phyloP scores from a whole-genome alignment of 2,797 vertebrate genomes.

The Sciurus vulgaris region DNA sequence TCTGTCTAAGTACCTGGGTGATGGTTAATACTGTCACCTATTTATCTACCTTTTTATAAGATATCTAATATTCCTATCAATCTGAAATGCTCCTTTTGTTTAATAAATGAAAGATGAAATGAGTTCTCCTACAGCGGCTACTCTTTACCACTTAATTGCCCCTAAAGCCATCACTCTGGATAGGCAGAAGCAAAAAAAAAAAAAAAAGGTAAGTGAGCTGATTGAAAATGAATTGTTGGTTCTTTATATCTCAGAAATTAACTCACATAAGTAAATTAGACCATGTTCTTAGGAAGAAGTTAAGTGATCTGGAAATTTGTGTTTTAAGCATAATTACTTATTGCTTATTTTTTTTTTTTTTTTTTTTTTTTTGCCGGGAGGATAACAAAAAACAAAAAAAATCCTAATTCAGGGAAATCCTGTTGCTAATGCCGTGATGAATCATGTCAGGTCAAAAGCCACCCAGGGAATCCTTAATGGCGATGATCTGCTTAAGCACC shows the following conservation, averaged over 20 bases:
- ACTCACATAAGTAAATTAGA: background rate
- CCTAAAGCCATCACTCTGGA: fast-evolving
- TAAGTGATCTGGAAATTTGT: background rate
- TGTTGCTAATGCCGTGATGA: background rate
- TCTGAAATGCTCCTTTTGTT: too few species aligned
- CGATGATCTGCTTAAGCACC: background rate
- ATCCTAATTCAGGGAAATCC: background rate
- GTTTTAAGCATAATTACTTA: background rate
- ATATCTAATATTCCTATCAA: too few species aligned
- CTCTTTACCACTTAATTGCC: background rate
- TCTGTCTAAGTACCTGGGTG: too few species aligned
- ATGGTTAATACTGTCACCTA: too few species aligned
- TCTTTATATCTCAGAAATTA: background rate
- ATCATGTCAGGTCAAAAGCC: slow-evolving; percentile 51
- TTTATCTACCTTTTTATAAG: too few species aligned
- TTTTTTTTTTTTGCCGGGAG: background rate
- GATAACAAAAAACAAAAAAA: too few species aligned
- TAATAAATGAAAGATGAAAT: too few species aligned
- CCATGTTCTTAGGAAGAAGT: background rate
- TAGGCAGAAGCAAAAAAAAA: too few species aligned
- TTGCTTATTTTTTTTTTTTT: too few species aligned
- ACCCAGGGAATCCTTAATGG: background rate
- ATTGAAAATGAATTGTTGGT: background rate
- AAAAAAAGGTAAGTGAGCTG: too few species aligned
- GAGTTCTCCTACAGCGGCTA: background rate